Evolutionary conservation across 2,888 invertebrate genomes (phyloP), one percentile per base, ranked within the genome.

Genomic region (Dasysyrphus albostriatus): DNA sequence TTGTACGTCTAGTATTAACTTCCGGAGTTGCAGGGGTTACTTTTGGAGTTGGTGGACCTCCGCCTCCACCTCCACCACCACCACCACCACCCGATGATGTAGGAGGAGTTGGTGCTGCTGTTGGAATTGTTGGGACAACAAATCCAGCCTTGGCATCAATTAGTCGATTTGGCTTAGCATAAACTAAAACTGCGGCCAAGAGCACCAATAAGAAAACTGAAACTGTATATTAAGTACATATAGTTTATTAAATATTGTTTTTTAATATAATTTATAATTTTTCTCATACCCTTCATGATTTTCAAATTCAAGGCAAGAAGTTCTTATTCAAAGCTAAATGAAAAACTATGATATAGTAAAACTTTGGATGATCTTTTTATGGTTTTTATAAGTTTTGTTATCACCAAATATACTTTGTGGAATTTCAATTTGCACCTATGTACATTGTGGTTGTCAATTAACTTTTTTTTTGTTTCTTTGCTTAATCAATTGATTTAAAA

Each of bases 51-150:
- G 82, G 61, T 65, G 81, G 42, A 24, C 58, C 34, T 12, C 5
- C 67, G 8, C 5, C 67, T 14, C 51, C 51, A 5, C 51, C 51
- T 19, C 49, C 24, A n/a, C 51, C 54, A 2, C 42, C 51, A n/a
- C 37, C 51, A 6, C 29, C 63, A 44, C 37, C 39, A 29, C 24
- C 29, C 2, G 29, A 1, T 24, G 29, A 5, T 47, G 76, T 70
- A 14, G 82, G 49, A 12, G 70, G 70, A 59, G 72, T 49, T 56
- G 78, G 51, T 72, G 72, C 19, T 24, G 72, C 47, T 42, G 72
- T 29, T 16, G 63, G 42, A 12, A 65, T 49, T 51, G 80, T n/a
- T 74, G 80, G 37, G 10, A 51, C 67, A 42, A 39, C 49, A 24
- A 56, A 44, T 12, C 42, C 42, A 12, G 65, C 56, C n/a, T 19